These are phyloP conservation scores for Drosophila ercepeae DNA, from an alignment of 1,140 invertebrate genomes.

Conservation along the genomic window DNA sequence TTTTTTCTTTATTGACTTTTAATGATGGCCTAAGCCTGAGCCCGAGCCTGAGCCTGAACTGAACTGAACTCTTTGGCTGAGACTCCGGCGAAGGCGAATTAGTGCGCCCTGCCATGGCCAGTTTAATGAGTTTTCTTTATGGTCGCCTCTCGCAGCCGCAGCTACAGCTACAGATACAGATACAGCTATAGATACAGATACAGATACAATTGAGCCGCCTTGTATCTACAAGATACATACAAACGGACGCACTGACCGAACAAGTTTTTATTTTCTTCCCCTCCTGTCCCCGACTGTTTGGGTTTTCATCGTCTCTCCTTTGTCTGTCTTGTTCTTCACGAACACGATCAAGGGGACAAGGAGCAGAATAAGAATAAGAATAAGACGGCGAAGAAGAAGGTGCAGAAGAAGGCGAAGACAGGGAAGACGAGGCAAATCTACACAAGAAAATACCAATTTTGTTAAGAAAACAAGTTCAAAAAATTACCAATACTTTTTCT, in stretches of 20 bases:
- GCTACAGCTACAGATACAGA: conserved; percentile 28
- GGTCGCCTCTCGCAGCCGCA: conserved; percentile 33
- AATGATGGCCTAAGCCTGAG: conserved; percentile 54
- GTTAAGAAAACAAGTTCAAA: too few species aligned
- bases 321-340: conserved; percentile 70
- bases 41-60: not conserved
- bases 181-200: conserved; percentile 30
- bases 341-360: conserved; percentile 38
- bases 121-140: conserved; percentile 82
- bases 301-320: conserved; percentile 55
- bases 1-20: conserved; percentile 73
- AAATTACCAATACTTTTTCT: too few species aligned
- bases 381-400: not conserved
- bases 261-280: conserved; percentile 67
- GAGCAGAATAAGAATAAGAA: conserved; percentile 8
- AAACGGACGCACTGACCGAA: conserved; percentile 74
- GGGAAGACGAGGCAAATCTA: not conserved
- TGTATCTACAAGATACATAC: conserved; percentile 55
- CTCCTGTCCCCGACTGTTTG: conserved; percentile 22
- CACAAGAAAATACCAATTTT: too few species aligned
- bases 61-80: too few species aligned
- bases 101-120: conserved; percentile 59
- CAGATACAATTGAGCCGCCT: conserved; percentile 22
- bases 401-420: not conserved
- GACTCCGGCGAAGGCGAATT: conserved; percentile 59